Evolutionary conservation across 1,140 invertebrate species (phyloP).

Genomic region (Propsilocerus akamusi): DNA sequence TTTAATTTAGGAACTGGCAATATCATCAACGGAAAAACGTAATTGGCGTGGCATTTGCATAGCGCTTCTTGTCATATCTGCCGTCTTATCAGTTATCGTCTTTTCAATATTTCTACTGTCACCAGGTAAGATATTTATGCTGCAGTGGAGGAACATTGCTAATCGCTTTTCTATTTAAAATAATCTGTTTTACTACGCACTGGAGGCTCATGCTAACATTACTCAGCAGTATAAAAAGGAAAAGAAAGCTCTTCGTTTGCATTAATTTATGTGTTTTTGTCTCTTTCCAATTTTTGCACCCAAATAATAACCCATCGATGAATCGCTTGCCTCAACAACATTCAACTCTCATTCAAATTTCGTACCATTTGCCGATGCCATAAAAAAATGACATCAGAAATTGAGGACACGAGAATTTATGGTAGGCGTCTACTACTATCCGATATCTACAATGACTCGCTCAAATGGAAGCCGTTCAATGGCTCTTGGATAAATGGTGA

Average conservation of each 20-base stretch:
- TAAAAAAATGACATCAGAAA: conserved; percentile 17
- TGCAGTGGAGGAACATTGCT: no score
- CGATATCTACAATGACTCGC: conserved; percentile 41
- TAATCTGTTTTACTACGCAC: no score
- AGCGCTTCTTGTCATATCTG: conserved; percentile 68
- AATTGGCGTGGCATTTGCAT: conserved; percentile 86
- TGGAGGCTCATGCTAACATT: no score
- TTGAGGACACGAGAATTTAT: conserved; percentile 42
- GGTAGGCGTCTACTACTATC: conserved; percentile 43
- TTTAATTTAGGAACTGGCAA: conserved; percentile 52
- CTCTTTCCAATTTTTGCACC: no score
- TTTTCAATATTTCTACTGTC: conserved; percentile 73
- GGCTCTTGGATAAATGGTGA: conserved; percentile 66
- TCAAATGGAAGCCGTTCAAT: conserved; percentile 45
- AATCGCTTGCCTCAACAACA: no score
- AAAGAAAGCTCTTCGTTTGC: not conserved
- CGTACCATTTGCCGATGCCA: not conserved
- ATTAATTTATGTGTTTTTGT: not conserved
- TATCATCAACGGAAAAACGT: conserved; percentile 54
- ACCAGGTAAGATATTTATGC: conserved; percentile 30
- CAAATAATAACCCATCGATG: no score
- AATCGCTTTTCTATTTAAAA: no score
- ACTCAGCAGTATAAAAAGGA: no score
- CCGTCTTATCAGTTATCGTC: conserved; percentile 68
- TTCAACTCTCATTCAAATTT: not conserved